A percentile compares a stretch with the other conserved stretches of the same genome.
Evolutionary conservation across 1,140 invertebrate species (phyloP).

Genomic region (Trichogramma pretiosum): DNA sequence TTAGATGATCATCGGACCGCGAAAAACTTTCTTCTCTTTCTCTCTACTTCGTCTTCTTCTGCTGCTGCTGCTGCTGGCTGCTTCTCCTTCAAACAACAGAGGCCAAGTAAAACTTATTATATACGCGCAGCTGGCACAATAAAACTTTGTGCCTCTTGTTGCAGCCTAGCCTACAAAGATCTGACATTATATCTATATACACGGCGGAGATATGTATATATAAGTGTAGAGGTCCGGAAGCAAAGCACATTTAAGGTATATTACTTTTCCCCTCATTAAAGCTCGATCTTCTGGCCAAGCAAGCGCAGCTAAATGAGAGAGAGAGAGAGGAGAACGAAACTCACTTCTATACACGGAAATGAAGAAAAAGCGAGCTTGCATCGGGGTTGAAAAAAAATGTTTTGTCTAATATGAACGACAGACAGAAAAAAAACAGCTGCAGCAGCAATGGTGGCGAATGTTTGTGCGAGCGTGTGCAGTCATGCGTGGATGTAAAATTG

Average conservation of each 20-base stretch:
- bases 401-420: constrained; percentile 9
- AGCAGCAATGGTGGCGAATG: not conserved
- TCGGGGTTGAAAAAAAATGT: not conserved
- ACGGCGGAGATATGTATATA: no score
- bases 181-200: no score
- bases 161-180: no score
- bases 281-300: constrained; percentile 11
- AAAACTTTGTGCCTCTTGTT: no score
- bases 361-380: constrained; percentile 5
- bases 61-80: constrained; percentile 6
- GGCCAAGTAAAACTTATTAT: no score
- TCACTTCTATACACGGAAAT: constrained; percentile 7
- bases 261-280: constrained; percentile 19
- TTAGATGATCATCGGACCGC: not conserved
- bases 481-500: no score
- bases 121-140: no score
- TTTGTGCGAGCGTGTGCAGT: not conserved
- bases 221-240: not conserved
- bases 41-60: not conserved
- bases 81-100: no score
- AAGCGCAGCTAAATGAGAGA: constrained; percentile 7
- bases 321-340: constrained; percentile 12
- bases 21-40: constrained; percentile 6
- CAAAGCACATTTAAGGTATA: constrained; percentile 12
- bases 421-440: not conserved